Evolutionary conservation across 2,797 vertebrate genomes (phyloP).

Genomic region (Sylvia borin): DNA sequence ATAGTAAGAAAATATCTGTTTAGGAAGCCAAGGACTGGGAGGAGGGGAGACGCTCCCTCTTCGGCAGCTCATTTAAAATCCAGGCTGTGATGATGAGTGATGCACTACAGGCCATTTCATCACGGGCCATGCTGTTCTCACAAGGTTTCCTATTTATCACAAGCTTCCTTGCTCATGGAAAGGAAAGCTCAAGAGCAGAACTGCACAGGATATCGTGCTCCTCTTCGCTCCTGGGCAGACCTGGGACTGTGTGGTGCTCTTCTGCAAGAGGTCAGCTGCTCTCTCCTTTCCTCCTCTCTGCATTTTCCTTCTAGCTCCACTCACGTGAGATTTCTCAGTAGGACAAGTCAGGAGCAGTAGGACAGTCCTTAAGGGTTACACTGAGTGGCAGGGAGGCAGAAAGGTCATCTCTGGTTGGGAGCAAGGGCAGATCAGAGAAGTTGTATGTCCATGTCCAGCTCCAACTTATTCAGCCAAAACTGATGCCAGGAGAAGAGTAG

Average conservation of each 20-base stretch:
- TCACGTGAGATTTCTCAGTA: neutral
- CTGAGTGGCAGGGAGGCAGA: neutral
- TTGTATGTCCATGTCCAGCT: neutral
- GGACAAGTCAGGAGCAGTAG: neutral
- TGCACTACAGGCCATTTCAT: neutral
- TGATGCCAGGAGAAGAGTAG: neutral
- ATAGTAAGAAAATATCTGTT: neutral
- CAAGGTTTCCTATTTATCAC: neutral
- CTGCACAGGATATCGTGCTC: neutral
- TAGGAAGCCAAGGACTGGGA: neutral
- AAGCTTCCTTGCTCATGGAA: neutral
- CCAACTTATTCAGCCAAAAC: neutral
- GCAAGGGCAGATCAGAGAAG: neutral
- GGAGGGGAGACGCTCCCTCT: neutral
- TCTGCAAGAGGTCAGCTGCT: neutral
- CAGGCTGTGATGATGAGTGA: neutral
- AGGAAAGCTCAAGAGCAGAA: neutral
- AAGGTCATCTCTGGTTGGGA: neutral
- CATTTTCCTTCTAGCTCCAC: neutral
- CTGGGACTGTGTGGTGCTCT: fast-evolving
- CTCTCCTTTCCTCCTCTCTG: neutral
- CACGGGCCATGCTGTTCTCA: neutral
- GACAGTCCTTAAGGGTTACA: neutral
- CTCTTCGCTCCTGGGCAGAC: neutral
- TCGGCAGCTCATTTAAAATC: neutral